These are phyloP conservation scores for Exephanes ischioxanthus DNA, from an alignment of 2,888 invertebrate genomes.

Conservation along the genomic window DNA sequence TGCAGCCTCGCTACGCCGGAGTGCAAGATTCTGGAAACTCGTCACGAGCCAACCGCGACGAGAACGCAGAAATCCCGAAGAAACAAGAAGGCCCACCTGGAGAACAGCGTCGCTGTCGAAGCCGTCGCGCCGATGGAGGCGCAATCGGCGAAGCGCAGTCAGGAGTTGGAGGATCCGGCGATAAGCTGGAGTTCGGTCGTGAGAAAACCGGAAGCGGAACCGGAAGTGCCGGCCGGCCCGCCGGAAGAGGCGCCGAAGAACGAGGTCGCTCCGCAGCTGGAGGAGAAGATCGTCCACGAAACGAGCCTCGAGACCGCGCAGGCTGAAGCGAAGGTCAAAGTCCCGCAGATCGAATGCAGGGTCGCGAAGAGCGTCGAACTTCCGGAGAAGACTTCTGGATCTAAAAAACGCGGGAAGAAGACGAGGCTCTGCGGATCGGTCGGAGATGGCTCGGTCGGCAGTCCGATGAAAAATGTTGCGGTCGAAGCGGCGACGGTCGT, in stretches of 20 bases:
- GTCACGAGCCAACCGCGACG: constrained; percentile 65
- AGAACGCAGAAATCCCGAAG: constrained; percentile 75
- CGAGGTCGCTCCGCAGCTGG: constrained; percentile 31
- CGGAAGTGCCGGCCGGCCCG: constrained; percentile 7
- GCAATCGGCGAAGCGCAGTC: not conserved
- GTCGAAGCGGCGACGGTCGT: constrained; percentile 37
- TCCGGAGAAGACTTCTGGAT: constrained; percentile 26
- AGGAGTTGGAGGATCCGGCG: constrained; percentile 53
- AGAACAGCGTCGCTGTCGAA: constrained; percentile 57
- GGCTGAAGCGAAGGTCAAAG: constrained; percentile 5
- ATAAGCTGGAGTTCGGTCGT: constrained; percentile 54
- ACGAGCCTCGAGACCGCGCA: not conserved
- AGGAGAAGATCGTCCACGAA: constrained; percentile 6
- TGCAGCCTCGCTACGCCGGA: constrained; percentile 68
- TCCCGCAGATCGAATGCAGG: constrained; percentile 2
- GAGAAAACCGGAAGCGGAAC: constrained; percentile 27
- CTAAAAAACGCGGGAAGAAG: constrained; percentile 63
- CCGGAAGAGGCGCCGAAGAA: constrained; percentile 50
- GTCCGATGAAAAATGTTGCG: constrained; percentile 7
- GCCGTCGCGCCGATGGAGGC: constrained; percentile 28
- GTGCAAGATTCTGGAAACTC: constrained; percentile 77
- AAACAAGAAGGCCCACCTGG: constrained; percentile 69
- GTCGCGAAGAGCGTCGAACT: constrained; percentile 20
- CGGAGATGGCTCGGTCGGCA: not conserved
- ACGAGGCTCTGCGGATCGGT: constrained; percentile 16